A percentile compares a stretch with the other conserved stretches of the same genome.
phyloP scores from a whole-genome alignment of 1,140 invertebrate species.

The Tetranychus urticae region DNA sequence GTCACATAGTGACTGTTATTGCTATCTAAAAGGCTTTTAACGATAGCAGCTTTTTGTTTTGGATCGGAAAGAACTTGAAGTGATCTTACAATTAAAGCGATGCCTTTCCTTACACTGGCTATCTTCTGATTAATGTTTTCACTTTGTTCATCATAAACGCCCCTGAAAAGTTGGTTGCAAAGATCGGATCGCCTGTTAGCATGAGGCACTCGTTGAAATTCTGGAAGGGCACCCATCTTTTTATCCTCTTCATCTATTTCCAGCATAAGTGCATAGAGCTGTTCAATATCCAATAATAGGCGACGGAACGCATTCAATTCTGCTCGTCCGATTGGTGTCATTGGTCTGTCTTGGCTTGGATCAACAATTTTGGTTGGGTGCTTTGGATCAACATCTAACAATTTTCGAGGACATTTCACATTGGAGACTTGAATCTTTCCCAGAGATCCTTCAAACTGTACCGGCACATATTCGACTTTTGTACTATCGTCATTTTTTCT shows the following conservation, averaged over 20 bases:
- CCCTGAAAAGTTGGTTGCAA: constrained; percentile 10
- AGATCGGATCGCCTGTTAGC: constrained; percentile 5
- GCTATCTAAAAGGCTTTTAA: background rate
- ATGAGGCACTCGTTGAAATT: constrained; percentile 6
- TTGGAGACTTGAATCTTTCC: constrained; percentile 44
- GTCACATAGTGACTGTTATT: no score
- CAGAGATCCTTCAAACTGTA: constrained; percentile 74
- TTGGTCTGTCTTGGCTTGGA: background rate
- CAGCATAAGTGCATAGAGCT: constrained; percentile 9
- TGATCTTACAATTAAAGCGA: constrained; percentile 6
- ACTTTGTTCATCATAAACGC: constrained; percentile 3
- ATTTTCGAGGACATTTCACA: constrained; percentile 63
- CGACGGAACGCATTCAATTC: constrained; percentile 13
- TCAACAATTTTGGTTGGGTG: constrained; percentile 17
- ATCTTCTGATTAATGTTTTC: constrained; percentile 7
- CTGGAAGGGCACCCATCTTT: constrained; percentile 13
- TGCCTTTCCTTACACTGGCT: constrained; percentile 8
- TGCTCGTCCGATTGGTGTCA: constrained; percentile 16
- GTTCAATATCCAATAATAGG: constrained; percentile 13
- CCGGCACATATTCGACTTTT: constrained; percentile 6
- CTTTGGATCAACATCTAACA: constrained; percentile 41
- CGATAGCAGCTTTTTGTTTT: background rate
- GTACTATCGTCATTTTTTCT: constrained; percentile 5
- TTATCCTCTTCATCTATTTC: constrained; percentile 26
- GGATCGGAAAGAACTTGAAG: constrained; percentile 1